Conservation (phyloP, 2,113 vertebrate genomes). For the Eulacestoma nigropectus region DNA sequence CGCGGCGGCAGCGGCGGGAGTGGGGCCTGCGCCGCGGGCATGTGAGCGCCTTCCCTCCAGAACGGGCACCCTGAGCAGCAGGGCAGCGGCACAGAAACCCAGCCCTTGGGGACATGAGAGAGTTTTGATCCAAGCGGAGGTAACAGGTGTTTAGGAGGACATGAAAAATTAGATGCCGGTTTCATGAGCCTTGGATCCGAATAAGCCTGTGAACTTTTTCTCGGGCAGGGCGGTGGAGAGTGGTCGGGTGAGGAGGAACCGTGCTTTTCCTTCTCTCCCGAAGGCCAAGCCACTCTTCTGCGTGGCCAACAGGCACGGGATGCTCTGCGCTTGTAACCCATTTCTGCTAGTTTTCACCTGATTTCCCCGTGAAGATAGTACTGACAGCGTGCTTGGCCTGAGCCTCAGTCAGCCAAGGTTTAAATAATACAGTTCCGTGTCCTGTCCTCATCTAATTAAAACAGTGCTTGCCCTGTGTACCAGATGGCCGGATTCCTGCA, state of each 20-base stretch:
- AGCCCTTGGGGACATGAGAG: not conserved
- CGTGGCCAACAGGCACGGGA: rapidly evolving
- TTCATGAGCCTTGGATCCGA: not conserved
- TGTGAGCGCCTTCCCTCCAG: rapidly evolving
- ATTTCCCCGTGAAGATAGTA: not conserved
- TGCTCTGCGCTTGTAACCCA: not conserved
- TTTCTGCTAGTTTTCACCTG: not conserved
- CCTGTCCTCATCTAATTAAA: not conserved
- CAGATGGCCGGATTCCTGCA: not conserved
- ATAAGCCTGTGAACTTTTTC: not conserved
- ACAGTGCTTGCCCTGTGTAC: not conserved
- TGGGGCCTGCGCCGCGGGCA: not conserved
- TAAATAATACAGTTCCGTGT: not conserved
- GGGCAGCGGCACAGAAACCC: rapidly evolving
- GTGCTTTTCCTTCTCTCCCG: not conserved
- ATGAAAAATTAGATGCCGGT: rapidly evolving
- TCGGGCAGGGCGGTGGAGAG: not conserved
- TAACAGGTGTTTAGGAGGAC: not conserved
- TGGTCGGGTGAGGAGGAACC: not conserved
- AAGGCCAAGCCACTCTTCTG: not conserved
- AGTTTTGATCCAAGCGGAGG: not conserved
- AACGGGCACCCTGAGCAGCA: rapidly evolving
- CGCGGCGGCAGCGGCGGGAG: no score
- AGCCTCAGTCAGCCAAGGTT: not conserved
- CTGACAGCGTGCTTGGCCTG: rapidly evolving